phyloP scores from a whole-genome alignment of 2,797 vertebrate genomes.

The Lophura swinhoii region DNA sequence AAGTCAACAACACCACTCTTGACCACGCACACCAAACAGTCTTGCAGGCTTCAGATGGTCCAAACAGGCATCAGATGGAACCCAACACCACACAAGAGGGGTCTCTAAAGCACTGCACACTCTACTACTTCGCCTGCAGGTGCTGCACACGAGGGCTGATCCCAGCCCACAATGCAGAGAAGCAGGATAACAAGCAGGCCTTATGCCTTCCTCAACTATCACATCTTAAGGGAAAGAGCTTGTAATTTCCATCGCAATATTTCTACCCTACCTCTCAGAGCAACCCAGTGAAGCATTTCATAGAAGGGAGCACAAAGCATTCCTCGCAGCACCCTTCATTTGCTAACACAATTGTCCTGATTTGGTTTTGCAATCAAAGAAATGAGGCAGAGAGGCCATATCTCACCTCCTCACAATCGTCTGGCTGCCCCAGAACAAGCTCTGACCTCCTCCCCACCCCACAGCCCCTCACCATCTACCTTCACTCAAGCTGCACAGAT shows the following conservation, averaged over 20 bases:
- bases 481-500: not conserved
- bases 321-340: not conserved
- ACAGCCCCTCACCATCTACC: not conserved
- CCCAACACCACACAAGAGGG: not conserved
- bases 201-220: not conserved
- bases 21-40: not conserved
- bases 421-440: too few species aligned
- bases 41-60: not conserved
- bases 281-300: not conserved
- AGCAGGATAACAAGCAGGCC: accelerated
- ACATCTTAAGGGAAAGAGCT: not conserved
- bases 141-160: not conserved
- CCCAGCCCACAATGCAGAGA: not conserved
- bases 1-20: not conserved
- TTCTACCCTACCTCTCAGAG: not conserved
- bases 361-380: not conserved
- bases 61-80: not conserved
- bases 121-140: not conserved
- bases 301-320: not conserved
- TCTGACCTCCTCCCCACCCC: not conserved
- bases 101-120: not conserved
- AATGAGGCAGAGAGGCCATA: not conserved
- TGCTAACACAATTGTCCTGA: not conserved
- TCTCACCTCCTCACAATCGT: not conserved
- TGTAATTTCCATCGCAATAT: accelerated